phyloP scores from a whole-genome alignment of 2,797 vertebrate genomes.

The Notamacropus eugenii region DNA sequence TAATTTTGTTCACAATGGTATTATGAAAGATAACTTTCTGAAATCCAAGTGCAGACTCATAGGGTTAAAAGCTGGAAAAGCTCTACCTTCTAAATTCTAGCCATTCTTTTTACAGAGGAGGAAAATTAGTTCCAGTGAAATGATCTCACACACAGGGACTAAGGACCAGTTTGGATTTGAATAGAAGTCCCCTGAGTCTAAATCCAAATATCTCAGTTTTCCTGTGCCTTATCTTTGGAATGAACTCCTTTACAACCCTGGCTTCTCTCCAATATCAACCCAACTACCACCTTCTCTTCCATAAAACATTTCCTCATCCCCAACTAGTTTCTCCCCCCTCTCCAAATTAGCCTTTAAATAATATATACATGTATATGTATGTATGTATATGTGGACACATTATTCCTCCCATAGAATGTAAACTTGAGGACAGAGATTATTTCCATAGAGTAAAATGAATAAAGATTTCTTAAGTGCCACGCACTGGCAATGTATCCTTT shows the following conservation, averaged over 20 bases:
- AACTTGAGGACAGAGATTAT: neutral
- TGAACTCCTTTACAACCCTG: neutral
- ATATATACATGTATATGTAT: too few relatives aligned
- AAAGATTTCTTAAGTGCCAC: neutral
- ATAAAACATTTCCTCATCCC: neutral
- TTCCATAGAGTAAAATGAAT: neutral
- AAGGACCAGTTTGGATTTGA: neutral
- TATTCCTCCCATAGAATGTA: too few relatives aligned
- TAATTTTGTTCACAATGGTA: neutral
- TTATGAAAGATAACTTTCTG: neutral
- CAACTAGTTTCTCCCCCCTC: neutral
- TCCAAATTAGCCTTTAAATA: neutral
- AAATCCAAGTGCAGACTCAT: neutral
- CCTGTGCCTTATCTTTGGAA: neutral
- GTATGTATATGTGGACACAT: neutral
- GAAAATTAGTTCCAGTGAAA: neutral
- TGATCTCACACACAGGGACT: neutral
- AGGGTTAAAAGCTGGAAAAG: neutral
- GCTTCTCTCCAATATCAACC: neutral
- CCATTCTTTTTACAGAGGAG: neutral
- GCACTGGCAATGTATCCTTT: too few relatives aligned
- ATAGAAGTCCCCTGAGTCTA: neutral
- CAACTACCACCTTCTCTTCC: neutral
- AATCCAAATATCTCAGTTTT: neutral
- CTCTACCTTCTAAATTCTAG: neutral